Evolutionary conservation across 2,797 vertebrate genomes (phyloP), one percentile per base, ranked within the genome.

Genomic region (Nyctalus aviator): DNA sequence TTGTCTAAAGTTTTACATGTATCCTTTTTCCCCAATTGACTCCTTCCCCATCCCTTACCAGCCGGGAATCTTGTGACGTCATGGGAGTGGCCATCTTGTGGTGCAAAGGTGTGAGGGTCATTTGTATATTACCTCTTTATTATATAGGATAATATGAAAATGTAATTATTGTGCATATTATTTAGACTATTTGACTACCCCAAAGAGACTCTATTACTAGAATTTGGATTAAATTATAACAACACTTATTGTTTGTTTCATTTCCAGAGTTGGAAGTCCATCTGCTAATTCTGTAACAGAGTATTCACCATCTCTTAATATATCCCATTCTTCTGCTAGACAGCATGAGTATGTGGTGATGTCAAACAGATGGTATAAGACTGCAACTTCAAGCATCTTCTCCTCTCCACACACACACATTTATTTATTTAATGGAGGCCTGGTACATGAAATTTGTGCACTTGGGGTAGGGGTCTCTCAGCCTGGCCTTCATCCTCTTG

Each of bases 171-270:
- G 69, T 6, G 17, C 50, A 82, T 41, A 79, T 90, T 57, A 85
- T 68, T 48, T 84, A 27, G 23, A 88, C 9, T 13, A 71, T 77
- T 88, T 95, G 55, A 32, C 30, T 66, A 72, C 41, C 66, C 15
- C 55, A 83, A 93, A 87, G n/a, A 3, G 14, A 78, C 9, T 64
- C 25, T 15, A 90, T 64, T 75, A 84, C 76, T 94, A 75, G 79
- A 94, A 93, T 32, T 88, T 88, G 35, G 12, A 21, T 84, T 75
- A 88, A 78, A 6, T 66, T 8, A 23, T 55, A 85, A 71, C 30
- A 73, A 64, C 5, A 68, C 7, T 66, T 35, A 62, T 27, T 81
- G 12, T 85, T 94, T 77, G 27, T 8, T 92, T 83, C 66, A 91
- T 73, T 96, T 95, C 25, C 32, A 69, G 57, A 78, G 9, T 82